phyloP scores from a whole-genome alignment of 1,140 invertebrate genomes.

The Zaprionus ghesquierei region DNA sequence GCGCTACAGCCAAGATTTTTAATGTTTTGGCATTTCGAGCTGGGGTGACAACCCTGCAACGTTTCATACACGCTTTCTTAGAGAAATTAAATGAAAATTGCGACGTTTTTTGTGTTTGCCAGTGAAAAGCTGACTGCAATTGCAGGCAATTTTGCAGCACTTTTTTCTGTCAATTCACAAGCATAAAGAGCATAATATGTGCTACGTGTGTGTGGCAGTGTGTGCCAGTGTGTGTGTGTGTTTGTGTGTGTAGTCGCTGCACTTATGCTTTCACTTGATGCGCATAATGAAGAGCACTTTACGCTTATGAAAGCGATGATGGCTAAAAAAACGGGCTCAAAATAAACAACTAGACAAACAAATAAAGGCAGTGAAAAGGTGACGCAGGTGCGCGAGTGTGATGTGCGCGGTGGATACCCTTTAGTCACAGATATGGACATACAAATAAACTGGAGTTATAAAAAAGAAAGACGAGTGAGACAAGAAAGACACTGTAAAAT shows the following conservation, averaged over 20 bases:
- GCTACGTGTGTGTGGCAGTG: slow-evolving; percentile 14
- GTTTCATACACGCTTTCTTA: slow-evolving; percentile 5
- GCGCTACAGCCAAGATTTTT: neutral
- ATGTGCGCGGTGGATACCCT: neutral
- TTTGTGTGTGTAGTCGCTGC: slow-evolving; percentile 47
- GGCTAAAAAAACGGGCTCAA: slow-evolving; percentile 67
- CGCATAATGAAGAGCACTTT: slow-evolving; percentile 82
- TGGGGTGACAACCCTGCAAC: neutral
- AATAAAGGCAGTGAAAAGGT: slow-evolving; percentile 47
- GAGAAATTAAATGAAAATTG: slow-evolving; percentile 24
- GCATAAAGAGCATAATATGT: slow-evolving; percentile 57
- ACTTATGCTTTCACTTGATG: slow-evolving; percentile 78
- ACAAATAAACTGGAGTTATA: too few species aligned
- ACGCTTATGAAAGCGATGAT: slow-evolving; percentile 77
- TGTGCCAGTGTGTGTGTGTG: slow-evolving; percentile 14
- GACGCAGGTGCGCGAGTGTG: neutral
- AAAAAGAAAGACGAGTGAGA: too few species aligned
- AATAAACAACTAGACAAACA: slow-evolving; percentile 58
- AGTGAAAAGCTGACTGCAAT: slow-evolving; percentile 25
- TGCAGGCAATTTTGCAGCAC: slow-evolving; percentile 54
- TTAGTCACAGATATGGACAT: neutral
- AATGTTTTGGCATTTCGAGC: neutral
- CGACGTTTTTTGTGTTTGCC: neutral
- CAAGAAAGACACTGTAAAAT: too few species aligned
- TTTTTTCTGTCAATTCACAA: slow-evolving; percentile 47